Evolutionary conservation across 2,113 vertebrate species (phyloP), one percentile per base, ranked within the genome.

Genomic region (Anarhynchus alexandrinus): DNA sequence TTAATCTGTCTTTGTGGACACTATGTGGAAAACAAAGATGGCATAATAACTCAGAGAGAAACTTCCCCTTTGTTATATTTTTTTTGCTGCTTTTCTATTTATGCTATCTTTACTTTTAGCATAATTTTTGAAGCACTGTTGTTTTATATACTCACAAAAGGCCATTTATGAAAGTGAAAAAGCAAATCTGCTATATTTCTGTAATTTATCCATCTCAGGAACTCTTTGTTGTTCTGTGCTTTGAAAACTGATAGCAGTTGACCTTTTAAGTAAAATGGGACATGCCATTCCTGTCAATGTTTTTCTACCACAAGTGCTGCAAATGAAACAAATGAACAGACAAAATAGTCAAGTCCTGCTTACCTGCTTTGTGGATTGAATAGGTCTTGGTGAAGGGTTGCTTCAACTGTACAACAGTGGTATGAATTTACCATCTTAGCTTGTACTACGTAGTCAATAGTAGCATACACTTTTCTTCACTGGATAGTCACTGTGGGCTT

Each of bases 241-340:
- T 38, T 80, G 62, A 76, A 95, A 94, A 91, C 52, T 91, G 77
- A 19, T 95, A 93, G 67, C 16, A 82, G 49, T 58, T 95, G 84
- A 92, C 81, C 93, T 95, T 91, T 94, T 64, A 76, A 85, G 55
- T 72, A 82, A 87, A 95, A 85, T 58, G 54, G 71, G 67, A 67
- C 45, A 34, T 52, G 30, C 42, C 42, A 40, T 93, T 93, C 54
- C 52, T 93, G 54, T 62, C 20, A 70, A 14, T 40, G 58, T 70
- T 88, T 90, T 82, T 59, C 26, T 67, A 43, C 42, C 26, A 47
- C 8, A 65, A 89, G 10, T 70, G 19, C 25, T 91, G 55, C 43
- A 86, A 82, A n/a, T 47, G 29, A 61, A 85, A 67, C 3, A 64
- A 54, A 78, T 22, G 42, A 88, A 64, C 25, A 94, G 72, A 26